Conservation (phyloP, 2,113 vertebrate species). For the Rhinolophus sinicus region DNA sequence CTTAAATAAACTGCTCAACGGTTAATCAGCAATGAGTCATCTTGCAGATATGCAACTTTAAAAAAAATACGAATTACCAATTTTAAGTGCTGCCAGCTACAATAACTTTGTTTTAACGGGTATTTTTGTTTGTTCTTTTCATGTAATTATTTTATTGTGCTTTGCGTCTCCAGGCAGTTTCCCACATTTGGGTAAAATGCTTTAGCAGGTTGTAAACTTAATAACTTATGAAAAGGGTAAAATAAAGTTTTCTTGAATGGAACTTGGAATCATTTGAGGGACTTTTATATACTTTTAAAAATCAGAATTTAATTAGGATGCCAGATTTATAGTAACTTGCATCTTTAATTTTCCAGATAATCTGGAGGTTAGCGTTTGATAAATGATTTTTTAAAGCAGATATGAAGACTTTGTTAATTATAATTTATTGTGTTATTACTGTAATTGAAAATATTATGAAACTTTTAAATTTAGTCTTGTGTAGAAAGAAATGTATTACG, state of each 20-base stretch:
- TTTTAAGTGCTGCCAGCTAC: slow-evolving; percentile 85
- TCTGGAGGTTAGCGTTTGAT: slow-evolving; percentile 80
- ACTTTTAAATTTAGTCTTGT: slow-evolving; percentile 74
- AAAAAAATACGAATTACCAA: slow-evolving; percentile 76
- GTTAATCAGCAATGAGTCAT: slow-evolving; percentile 81
- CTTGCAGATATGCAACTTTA: slow-evolving; percentile 89
- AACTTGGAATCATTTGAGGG: slow-evolving; percentile 78
- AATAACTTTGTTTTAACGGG: slow-evolving; percentile 88
- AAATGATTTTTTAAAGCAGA: slow-evolving; percentile 75
- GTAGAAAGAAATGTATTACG: slow-evolving; percentile 70
- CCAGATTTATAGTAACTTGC: slow-evolving; percentile 81
- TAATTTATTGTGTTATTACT: slow-evolving; percentile 85
- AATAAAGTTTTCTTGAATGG: slow-evolving; percentile 76
- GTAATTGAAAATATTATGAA: slow-evolving; percentile 77
- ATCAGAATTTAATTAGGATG: slow-evolving; percentile 78
- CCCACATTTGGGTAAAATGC: slow-evolving; percentile 76
- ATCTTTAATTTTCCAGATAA: slow-evolving; percentile 78
- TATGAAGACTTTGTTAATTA: slow-evolving; percentile 84
- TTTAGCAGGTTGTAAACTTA: slow-evolving; percentile 66
- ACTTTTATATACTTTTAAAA: slow-evolving; percentile 70
- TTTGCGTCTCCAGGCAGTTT: slow-evolving; percentile 84
- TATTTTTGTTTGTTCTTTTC: slow-evolving; percentile 87
- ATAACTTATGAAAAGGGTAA: slow-evolving; percentile 76
- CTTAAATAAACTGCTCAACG: slow-evolving; percentile 59
- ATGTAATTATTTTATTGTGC: slow-evolving; percentile 86